Evolutionary conservation across 2,888 invertebrate genomes (phyloP).

Genomic region (Emmelina monodactyla): DNA sequence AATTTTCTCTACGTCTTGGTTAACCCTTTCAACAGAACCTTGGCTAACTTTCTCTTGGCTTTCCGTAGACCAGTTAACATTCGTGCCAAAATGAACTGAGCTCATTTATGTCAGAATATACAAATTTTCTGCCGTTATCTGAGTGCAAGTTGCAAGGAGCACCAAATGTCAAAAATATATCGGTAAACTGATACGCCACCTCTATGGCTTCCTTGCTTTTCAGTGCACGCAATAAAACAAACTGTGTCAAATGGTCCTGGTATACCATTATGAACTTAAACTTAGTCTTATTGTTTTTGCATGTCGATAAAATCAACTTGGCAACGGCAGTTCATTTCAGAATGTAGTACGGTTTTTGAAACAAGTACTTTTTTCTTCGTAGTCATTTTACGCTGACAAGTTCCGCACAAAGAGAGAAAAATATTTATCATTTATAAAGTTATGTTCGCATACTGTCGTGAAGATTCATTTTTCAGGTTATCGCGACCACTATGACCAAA

Average conservation of each 20-base stretch:
- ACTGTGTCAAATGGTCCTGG: conserved; percentile 36
- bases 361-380: conserved; percentile 21
- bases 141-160: conserved; percentile 21
- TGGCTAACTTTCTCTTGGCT: conserved; percentile 24
- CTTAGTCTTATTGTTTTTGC: conserved; percentile 24
- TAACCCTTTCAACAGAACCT: conserved; percentile 23
- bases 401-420: conserved; percentile 20
- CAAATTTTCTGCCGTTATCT: conserved; percentile 19
- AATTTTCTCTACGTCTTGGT: conserved; percentile 27
- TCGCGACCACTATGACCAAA: conserved; percentile 23
- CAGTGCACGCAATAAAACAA: conserved; percentile 27
- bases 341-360: conserved; percentile 18
- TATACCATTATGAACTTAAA: conserved; percentile 32
- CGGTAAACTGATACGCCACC: conserved; percentile 14
- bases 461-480: conserved; percentile 17
- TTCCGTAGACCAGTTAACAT: conserved; percentile 24
- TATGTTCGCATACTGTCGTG: conserved; percentile 19
- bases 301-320: conserved; percentile 33
- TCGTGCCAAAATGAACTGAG: conserved; percentile 16
- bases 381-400: conserved; percentile 19
- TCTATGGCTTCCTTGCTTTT: conserved; percentile 25
- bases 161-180: conserved; percentile 24
- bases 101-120: conserved; percentile 16
- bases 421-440: conserved; percentile 16
- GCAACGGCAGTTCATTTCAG: conserved; percentile 23